Percentiles rank a stretch among this genome's conserved stretches.
phyloP scores from a whole-genome alignment of 2,113 vertebrate species.

The Struthidea cinerea region DNA sequence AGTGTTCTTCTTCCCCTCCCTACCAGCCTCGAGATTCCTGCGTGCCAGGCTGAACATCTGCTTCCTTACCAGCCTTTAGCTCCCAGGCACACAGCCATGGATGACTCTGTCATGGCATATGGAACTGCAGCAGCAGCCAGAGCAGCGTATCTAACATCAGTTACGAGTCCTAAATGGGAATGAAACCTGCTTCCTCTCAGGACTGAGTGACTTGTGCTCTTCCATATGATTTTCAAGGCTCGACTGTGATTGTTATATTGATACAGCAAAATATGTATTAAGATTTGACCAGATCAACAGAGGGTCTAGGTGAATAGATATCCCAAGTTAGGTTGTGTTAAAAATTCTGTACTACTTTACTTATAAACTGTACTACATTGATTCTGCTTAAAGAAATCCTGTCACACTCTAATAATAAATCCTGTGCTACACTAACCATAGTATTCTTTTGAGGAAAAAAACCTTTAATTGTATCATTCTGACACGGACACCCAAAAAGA shows the following conservation, averaged over 20 bases:
- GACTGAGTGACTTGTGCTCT: neutral
- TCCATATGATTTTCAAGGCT: neutral
- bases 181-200: neutral
- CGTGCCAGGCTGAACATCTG: neutral
- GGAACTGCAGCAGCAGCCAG: neutral
- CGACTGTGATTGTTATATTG: neutral
- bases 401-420: neutral
- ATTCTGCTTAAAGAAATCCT: neutral
- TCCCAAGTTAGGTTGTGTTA: neutral
- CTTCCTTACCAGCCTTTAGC: neutral
- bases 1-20: neutral
- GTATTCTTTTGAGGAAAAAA: neutral
- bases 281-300: neutral
- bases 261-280: neutral
- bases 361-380: neutral
- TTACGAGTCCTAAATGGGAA: neutral
- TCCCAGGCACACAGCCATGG: neutral
- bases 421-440: neutral
- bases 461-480: neutral
- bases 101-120: neutral
- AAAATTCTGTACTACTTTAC: neutral
- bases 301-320: neutral
- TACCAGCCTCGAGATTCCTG: neutral
- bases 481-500: neutral
- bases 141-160: neutral